Percentiles rank a stretch among this genome's conserved stretches.
phyloP scores from a whole-genome alignment of 2,888 invertebrate species.

The Eupithecia insigniata region DNA sequence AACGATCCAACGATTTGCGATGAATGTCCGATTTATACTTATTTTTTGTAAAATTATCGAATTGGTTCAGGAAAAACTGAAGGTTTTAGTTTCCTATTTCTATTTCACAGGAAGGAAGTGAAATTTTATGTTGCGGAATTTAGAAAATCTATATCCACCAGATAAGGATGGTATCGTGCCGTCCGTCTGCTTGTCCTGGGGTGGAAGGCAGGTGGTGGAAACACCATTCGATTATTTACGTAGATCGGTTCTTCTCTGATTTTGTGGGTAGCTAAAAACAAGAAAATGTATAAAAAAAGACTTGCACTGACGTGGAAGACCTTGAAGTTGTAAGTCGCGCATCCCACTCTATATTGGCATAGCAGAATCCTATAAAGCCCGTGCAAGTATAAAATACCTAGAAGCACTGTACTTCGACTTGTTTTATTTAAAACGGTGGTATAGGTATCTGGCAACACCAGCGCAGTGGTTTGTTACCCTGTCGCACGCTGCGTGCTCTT shows the following conservation, averaged over 20 bases:
- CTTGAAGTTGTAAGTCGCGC: not conserved
- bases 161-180: no score
- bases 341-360: not conserved
- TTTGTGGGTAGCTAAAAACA: not conserved
- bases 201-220: no score
- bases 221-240: no score
- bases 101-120: not conserved
- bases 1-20: not conserved
- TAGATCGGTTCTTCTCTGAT: no score
- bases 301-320: not conserved
- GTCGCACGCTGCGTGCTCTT: slow-evolving; percentile 29
- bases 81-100: not conserved
- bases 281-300: not conserved
- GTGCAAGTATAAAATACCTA: not conserved
- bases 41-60: not conserved
- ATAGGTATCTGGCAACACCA: not conserved
- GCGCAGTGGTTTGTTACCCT: slow-evolving; percentile 25
- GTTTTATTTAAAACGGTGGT: not conserved
- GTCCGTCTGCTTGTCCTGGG: no score
- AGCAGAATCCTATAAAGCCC: no score
- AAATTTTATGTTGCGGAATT: no score
- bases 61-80: not conserved
- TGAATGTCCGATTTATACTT: not conserved
- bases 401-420: not conserved
- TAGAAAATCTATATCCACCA: no score